These are phyloP conservation scores for Chymomyza caudatula DNA, from an alignment of 2,888 invertebrate species.

Conservation along the genomic window DNA sequence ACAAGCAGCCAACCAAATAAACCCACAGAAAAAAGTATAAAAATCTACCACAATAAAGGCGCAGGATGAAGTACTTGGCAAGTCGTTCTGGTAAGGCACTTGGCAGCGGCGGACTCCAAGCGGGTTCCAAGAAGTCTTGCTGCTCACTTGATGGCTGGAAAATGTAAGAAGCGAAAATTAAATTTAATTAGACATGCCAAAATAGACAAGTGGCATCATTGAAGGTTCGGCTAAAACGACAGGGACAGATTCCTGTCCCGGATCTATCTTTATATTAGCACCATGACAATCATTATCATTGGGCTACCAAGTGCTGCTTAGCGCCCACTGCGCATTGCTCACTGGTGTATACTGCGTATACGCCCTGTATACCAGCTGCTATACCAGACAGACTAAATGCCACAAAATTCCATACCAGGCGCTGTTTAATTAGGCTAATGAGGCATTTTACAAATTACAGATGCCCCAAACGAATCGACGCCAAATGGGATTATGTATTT, in stretches of 20 bases:
- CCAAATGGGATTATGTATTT: slow-evolving; percentile 47
- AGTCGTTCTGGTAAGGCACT: neutral
- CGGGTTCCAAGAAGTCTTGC: no score
- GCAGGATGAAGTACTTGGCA: neutral
- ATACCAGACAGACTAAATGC: neutral
- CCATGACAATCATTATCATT: neutral
- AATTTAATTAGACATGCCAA: slow-evolving; percentile 45
- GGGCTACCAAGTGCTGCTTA: no score
- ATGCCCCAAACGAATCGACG: slow-evolving; percentile 30
- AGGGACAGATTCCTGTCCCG: neutral
- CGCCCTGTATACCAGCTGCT: neutral
- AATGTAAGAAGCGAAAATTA: slow-evolving; percentile 26
- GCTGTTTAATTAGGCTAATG: slow-evolving; percentile 20
- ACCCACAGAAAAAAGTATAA: neutral
- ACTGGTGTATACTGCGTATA: neutral
- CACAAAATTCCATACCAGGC: neutral
- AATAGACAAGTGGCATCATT: neutral
- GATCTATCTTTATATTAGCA: neutral
- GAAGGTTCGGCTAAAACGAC: neutral
- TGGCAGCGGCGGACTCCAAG: slow-evolving; percentile 17
- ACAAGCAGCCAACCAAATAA: neutral
- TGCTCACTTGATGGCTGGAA: neutral
- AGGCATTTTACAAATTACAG: slow-evolving; percentile 40
- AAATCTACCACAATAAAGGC: slow-evolving; percentile 58
- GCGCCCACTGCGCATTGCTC: neutral